Conservation (phyloP, 2,888 invertebrate species). For the Masnerella sp. region DNA sequence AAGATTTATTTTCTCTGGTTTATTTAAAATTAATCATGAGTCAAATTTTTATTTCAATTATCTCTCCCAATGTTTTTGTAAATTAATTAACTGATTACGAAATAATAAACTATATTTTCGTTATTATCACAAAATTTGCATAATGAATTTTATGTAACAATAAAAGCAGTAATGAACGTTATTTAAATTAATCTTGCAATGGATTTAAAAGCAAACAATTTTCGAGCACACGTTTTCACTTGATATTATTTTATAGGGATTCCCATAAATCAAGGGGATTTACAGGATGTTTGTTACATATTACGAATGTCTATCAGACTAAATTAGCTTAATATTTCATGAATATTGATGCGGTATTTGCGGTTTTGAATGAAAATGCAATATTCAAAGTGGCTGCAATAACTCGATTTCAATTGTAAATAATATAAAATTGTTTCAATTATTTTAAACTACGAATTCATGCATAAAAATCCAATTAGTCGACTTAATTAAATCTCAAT, state of each 20-base stretch:
- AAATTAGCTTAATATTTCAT: slow-evolving; percentile 48
- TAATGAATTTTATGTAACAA: too few species aligned
- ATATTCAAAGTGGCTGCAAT: slow-evolving; percentile 32
- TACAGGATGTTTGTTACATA: slow-evolving; percentile 26
- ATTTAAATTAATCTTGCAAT: too few species aligned
- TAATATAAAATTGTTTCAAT: slow-evolving; percentile 29
- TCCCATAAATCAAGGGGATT: slow-evolving; percentile 19
- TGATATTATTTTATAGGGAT: slow-evolving; percentile 4
- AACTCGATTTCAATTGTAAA: slow-evolving; percentile 44
- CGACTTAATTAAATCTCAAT: too few species aligned
- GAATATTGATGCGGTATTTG: slow-evolving; percentile 46
- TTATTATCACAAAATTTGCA: too few species aligned
- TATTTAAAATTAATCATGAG: too few species aligned
- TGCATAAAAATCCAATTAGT: slow-evolving; percentile 6
- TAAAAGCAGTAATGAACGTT: too few species aligned
- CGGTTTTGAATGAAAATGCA: slow-evolving; percentile 47
- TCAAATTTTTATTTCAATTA: too few species aligned
- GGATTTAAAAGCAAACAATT: not conserved
- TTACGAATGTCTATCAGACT: slow-evolving; percentile 18
- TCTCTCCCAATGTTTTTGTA: too few species aligned
- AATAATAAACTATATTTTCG: too few species aligned
- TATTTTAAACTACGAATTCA: slow-evolving; percentile 3
- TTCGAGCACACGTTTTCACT: not conserved
- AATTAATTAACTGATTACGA: too few species aligned
- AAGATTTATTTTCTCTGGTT: too few species aligned